A percentile compares a stretch with the other conserved stretches of the same genome.
Conservation (phyloP, 2,797 vertebrate genomes). For the Hypotaenidia philippensis region DNA sequence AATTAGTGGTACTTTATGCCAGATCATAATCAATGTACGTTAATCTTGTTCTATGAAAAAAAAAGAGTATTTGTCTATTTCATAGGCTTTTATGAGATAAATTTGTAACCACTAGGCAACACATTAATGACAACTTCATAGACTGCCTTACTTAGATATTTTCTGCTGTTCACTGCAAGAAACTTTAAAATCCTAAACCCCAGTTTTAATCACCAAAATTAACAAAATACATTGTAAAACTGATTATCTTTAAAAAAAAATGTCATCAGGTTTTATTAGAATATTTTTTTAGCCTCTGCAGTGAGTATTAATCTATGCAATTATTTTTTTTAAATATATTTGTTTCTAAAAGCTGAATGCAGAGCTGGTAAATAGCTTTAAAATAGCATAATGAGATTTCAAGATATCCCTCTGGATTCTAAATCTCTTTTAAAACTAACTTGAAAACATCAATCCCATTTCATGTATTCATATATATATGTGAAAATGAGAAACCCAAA, state of each 20-base stretch:
- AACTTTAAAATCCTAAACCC: neutral
- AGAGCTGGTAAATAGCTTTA: neutral
- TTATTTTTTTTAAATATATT: neutral
- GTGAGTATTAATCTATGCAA: neutral
- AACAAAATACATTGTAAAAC: neutral
- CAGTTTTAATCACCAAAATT: neutral
- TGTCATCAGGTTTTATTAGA: neutral
- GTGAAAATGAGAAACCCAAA: neutral
- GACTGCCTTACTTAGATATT: neutral
- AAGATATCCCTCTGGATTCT: neutral
- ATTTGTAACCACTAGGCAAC: neutral
- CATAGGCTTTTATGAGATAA: neutral
- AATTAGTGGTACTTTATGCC: neutral
- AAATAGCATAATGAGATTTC: neutral
- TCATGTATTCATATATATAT: neutral
- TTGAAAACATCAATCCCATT: neutral
- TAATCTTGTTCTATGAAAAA: neutral
- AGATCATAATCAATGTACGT: neutral
- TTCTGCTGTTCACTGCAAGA: neutral
- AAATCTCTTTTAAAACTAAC: neutral
- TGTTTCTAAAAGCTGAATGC: neutral
- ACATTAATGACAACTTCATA: neutral
- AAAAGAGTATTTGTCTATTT: neutral
- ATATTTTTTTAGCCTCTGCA: neutral
- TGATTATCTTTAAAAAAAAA: neutral